These are phyloP conservation scores for Coelogynopora nodosa DNA, from an alignment of 2,888 invertebrate species.

Conservation along the genomic window DNA sequence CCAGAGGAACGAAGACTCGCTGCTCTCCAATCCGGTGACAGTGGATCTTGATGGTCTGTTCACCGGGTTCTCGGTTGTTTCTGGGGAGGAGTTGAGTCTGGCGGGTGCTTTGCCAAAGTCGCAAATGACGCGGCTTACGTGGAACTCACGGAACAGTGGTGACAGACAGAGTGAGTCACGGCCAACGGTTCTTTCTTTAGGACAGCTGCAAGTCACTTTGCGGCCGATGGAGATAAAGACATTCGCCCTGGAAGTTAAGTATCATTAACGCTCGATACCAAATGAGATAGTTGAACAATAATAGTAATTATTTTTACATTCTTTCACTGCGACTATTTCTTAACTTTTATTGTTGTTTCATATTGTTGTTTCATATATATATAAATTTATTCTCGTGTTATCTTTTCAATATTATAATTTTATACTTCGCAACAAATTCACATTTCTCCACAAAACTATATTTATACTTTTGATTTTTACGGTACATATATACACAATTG, in stretches of 20 bases:
- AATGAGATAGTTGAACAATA: no score
- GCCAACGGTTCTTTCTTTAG: background rate
- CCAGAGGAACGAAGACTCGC: slow-evolving; percentile 54
- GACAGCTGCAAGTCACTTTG: slow-evolving; percentile 51
- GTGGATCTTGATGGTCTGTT: slow-evolving; percentile 58
- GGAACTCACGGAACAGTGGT: slow-evolving; percentile 50
- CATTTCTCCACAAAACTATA: no score
- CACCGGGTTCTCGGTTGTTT: slow-evolving; percentile 51
- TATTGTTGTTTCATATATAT: no score
- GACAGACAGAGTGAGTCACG: background rate
- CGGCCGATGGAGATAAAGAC: slow-evolving; percentile 59
- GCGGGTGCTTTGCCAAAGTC: slow-evolving; percentile 55
- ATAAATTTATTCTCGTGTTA: no score
- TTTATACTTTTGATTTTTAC: no score
- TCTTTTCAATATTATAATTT: no score
- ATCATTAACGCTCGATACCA: no score
- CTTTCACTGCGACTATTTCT: no score
- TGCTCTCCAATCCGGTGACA: slow-evolving; percentile 54
- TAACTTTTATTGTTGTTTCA: no score
- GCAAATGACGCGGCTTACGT: slow-evolving; percentile 54
- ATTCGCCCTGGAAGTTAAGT: slow-evolving; percentile 48
- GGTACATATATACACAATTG: no score
- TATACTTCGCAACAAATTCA: no score
- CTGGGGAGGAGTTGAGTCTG: slow-evolving; percentile 55
- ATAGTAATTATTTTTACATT: no score